Evolutionary conservation across 2,888 invertebrate species (phyloP), one percentile per base, ranked within the genome.

Genomic region (Abrostola triplasia): DNA sequence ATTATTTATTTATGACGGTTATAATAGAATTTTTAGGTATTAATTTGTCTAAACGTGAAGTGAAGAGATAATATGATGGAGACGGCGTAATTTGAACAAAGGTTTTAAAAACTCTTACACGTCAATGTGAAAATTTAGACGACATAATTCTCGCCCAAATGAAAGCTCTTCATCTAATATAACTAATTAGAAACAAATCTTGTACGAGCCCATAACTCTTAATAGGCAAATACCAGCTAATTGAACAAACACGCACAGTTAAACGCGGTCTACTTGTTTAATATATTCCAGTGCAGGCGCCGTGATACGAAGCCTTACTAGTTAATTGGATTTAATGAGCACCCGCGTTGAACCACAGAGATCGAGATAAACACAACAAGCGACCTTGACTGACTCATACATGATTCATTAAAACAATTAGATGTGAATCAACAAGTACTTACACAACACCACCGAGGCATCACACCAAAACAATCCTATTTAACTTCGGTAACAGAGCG

Each of bases 291-390:
- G 12, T 61, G 54, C 51, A 57, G 41, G 35, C 49, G 49, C 40
- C 8, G 58, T 60, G 70, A 73, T 65, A 52, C 7, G 73, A 78
- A 78, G 70, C 78, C 79, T 5, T 74, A 76, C 54, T 48, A 61
- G 62, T 56, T 78, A 78, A 78, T 70, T 68, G 71, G 79, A 75
- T 75, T 63, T 63, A 74, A 67, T 74, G 56, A 56, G 12, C 64
- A 57, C 47, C 50, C 47, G 52, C 58, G 60, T 56, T 42, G 59
- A 71, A 51, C 65, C 42, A 12, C 40, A 59, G 51, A 69, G 71
- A 75, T 75, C 63, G 59, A 74, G 75, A 74, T 75, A 71, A 74
- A 74, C 49, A 12, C 69, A 73, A 73, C 67, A 58, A 37, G 13
- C 48, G 59, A 65, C 74, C 74, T 74, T 74, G 70, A 59, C 12